A percentile compares a stretch with the other conserved stretches of the same genome.
These are phyloP conservation scores for Pteropus rufus DNA, from an alignment of 2,797 vertebrate species.

Conservation along the genomic window DNA sequence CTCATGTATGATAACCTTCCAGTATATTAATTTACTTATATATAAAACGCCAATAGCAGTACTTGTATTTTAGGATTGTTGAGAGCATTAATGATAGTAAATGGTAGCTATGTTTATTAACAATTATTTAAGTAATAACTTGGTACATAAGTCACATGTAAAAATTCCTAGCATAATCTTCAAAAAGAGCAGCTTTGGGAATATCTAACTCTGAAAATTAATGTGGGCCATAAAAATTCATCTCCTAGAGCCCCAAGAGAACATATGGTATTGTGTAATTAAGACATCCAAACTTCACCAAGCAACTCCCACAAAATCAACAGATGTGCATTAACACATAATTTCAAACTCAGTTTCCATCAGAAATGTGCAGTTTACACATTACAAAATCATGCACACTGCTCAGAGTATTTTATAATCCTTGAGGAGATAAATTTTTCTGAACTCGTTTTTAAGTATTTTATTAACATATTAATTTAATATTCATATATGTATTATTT, in stretches of 20 bases:
- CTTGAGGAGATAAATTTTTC: background rate
- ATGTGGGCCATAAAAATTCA: background rate
- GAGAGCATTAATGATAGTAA: background rate
- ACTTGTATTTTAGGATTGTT: background rate
- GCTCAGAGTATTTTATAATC: background rate
- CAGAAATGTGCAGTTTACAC: background rate
- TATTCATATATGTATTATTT: background rate
- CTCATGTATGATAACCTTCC: background rate
- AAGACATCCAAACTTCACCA: background rate
- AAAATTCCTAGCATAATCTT: background rate
- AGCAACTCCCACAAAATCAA: background rate
- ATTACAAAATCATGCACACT: background rate
- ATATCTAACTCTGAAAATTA: background rate
- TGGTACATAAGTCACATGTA: background rate
- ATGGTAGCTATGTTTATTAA: background rate
- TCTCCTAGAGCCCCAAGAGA: background rate
- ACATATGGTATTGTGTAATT: background rate
- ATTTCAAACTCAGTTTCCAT: background rate
- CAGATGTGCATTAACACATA: background rate
- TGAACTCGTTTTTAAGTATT: background rate
- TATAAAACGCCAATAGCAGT: background rate
- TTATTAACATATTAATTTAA: constrained; percentile 13
- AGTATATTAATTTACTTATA: background rate
- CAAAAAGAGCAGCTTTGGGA: background rate
- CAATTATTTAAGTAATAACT: background rate